Conservation (phyloP, 2,888 invertebrate species). For the Bellardia pandia region DNA sequence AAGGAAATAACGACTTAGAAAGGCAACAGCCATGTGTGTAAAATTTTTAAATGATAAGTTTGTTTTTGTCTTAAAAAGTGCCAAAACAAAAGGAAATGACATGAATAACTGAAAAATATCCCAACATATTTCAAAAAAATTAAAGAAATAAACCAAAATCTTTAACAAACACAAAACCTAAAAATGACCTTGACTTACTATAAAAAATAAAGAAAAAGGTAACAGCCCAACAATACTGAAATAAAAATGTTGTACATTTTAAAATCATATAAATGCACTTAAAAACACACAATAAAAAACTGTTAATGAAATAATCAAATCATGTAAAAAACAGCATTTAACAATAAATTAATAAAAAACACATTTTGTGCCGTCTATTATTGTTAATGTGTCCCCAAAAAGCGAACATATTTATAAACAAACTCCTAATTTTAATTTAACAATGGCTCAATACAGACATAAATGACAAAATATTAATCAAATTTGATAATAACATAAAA, state of each 20-base stretch:
- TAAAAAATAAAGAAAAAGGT: background rate
- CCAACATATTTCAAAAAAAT: background rate
- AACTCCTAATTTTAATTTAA: background rate
- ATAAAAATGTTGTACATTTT: constrained; percentile 1
- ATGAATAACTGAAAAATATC: background rate
- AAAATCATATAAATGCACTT: background rate
- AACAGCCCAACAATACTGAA: background rate
- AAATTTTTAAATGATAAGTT: no score
- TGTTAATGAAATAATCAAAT: background rate
- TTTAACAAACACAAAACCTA: background rate
- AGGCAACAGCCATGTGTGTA: no score
- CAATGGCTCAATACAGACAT: background rate
- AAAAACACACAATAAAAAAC: background rate
- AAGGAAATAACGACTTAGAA: background rate
- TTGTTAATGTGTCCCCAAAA: background rate
- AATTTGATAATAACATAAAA: background rate
- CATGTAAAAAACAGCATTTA: background rate
- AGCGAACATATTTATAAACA: background rate
- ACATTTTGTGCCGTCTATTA: background rate
- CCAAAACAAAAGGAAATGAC: background rate
- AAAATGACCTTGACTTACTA: constrained; percentile 27
- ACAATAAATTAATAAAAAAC: background rate
- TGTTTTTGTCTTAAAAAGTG: no score
- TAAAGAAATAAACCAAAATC: background rate
- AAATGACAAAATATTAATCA: constrained; percentile 12